Base-by-base conservation (phyloP, 2,797 vertebrate genomes). In the Chaenodraco wilsoni region DNA sequence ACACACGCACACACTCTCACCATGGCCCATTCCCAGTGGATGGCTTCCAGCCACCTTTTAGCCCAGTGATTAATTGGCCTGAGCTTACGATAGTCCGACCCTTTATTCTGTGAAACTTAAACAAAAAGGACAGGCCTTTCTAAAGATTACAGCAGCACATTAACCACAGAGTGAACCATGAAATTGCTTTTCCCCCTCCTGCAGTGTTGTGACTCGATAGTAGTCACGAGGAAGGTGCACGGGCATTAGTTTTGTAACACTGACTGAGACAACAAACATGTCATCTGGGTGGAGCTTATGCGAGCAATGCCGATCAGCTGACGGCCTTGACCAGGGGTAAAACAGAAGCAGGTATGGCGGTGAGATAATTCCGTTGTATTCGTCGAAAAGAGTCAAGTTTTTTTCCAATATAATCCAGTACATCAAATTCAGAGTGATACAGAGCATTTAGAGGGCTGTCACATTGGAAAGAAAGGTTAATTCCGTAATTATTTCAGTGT, bases 171-270 rank as follows among this genome's bases (percentile, higher is more conserved):
- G 78, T 91, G 92, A 94, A 94, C 94, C 94, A 91, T 95, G 94
- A 97, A 96, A 96, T 96, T 95, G 91, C 90, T 95, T 95, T 94
- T 95, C 92, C 91, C 92, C 92, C 89, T 92, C 94, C 94, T 89
- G 92, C 87, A 81, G 92, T 87, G 95, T 87, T 89, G 81, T 65
- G 87, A 92, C 90, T 92, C 85, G 82, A 46, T 55, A 87, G 85
- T 81, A 87, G 91, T 12, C 84, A 86, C 46, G 6, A 73, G 69
- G 71, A 89, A 85, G 82, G 70, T 78, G 56, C 75, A 27, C 43
- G 3, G 79, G 76, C 83, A 85, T 90, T 90, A 87, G 84, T 87
- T 85, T 92, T 93, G 89, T 87, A 88, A 92, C 90, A 91, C 83
- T 72, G 60, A 74, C 62, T 33, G 33, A 70, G 65, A 84, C 83